Evolutionary conservation across 1,140 invertebrate species (phyloP).

Genomic region (Penaeus chinensis): DNA sequence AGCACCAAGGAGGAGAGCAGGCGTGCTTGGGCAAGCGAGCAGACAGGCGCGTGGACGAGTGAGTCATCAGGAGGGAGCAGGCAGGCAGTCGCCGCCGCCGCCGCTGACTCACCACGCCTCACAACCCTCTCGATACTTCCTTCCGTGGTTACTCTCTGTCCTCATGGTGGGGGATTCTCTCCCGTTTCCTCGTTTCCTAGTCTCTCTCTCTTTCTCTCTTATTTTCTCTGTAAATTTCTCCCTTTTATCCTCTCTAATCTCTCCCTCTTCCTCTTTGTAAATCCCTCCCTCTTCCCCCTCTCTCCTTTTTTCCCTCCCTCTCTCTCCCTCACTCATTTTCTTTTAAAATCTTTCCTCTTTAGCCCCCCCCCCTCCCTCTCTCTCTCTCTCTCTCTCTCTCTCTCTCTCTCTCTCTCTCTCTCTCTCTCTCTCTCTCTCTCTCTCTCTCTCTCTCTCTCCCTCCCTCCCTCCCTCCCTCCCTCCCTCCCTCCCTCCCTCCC

Average conservation of each 20-base stretch:
- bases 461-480: no score
- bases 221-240: neutral
- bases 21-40: no score
- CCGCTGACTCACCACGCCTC: no score
- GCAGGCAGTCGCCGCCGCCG: no score
- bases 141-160: no score
- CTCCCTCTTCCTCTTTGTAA: neutral
- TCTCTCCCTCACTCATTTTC: neutral
- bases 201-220: conserved; percentile 3
- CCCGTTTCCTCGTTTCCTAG: neutral
- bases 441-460: no score
- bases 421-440: conserved; percentile 11
- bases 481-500: no score
- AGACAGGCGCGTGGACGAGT: no score
- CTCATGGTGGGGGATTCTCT: neutral
- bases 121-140: no score
- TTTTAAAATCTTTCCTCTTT: neutral
- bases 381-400: neutral
- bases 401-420: conserved; percentile 16
- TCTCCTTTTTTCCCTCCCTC: conserved; percentile 1
- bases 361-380: no score
- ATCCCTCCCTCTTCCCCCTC: conserved; percentile 10
- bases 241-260: neutral
- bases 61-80: no score
- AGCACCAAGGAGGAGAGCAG: no score